Conservation (phyloP, 2,113 vertebrate species). For the Azemiops feae region DNA sequence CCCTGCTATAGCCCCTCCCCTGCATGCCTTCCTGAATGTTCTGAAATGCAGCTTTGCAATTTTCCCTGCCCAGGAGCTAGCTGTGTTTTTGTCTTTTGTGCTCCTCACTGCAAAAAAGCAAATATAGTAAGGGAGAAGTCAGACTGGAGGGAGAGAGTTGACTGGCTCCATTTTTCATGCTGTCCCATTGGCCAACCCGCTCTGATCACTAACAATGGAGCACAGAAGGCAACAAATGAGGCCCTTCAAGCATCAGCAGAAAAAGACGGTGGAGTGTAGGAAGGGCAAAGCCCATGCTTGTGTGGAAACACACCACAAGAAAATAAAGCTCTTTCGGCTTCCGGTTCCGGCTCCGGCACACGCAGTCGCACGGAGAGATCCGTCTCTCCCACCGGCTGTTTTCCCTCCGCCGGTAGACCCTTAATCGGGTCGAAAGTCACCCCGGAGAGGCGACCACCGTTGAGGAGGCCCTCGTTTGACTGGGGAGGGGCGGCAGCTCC, state of each 20-base stretch:
- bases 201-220: not conserved
- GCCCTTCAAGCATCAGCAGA: not conserved
- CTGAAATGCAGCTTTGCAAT: not conserved
- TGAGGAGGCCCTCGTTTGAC: too few relatives aligned
- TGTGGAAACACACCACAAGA: not conserved
- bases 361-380: too few relatives aligned
- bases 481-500: too few relatives aligned
- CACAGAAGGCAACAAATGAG: not conserved
- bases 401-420: too few relatives aligned
- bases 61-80: not conserved
- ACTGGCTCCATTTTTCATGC: not conserved
- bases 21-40: not conserved
- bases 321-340: not conserved
- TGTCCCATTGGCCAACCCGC: not conserved
- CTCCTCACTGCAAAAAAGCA: not conserved
- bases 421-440: too few relatives aligned
- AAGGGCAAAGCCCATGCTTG: not conserved
- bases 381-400: too few relatives aligned
- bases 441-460: too few relatives aligned
- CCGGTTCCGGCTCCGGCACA: too few relatives aligned
- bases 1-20: not conserved
- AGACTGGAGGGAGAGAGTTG: not conserved
- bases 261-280: not conserved
- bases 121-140: not conserved
- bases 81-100: not conserved